Evolutionary conservation across 2,888 invertebrate species (phyloP).

Genomic region (Gymnosoma rotundatum): DNA sequence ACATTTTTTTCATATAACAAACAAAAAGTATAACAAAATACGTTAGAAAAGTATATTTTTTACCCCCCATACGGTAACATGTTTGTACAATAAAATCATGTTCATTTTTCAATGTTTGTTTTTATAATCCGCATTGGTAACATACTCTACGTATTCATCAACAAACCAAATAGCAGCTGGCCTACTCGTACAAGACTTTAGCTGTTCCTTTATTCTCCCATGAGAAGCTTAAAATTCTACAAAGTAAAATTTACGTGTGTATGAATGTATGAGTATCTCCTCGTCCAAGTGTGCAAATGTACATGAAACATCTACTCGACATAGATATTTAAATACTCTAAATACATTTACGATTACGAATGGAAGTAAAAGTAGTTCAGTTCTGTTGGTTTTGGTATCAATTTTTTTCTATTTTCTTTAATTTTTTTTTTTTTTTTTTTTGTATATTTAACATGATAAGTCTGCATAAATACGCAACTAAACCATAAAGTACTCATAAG

Average conservation of each 20-base stretch:
- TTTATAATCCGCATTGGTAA: constrained; percentile 58
- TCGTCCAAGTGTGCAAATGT: constrained; percentile 40
- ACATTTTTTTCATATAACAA: not conserved
- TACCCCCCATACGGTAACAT: constrained; percentile 20
- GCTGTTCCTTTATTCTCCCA: constrained; percentile 24
- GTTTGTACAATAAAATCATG: constrained; percentile 23
- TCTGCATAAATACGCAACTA: constrained; percentile 67
- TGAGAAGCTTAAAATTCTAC: constrained; percentile 30
- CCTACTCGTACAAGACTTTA: constrained; percentile 46
- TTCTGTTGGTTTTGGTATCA: constrained; percentile 21
- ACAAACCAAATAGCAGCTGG: constrained; percentile 47
- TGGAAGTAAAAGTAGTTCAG: constrained; percentile 55
- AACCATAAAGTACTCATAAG: constrained; percentile 69
- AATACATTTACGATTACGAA: constrained; percentile 41
- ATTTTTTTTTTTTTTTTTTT: not conserved
- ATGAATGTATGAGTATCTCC: constrained; percentile 8
- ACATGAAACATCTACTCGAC: constrained; percentile 57
- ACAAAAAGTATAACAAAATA: constrained; percentile 38
- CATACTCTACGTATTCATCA: constrained; percentile 30
- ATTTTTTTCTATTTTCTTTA: constrained; percentile 10
- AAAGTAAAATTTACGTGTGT: not conserved
- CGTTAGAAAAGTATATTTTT: constrained; percentile 22
- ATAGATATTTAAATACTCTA: constrained; percentile 52
- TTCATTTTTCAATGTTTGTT: constrained; percentile 53
- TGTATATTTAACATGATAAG: constrained; percentile 66